Conservation (phyloP, 2,797 vertebrate species). For the Anabacerthia variegaticeps region DNA sequence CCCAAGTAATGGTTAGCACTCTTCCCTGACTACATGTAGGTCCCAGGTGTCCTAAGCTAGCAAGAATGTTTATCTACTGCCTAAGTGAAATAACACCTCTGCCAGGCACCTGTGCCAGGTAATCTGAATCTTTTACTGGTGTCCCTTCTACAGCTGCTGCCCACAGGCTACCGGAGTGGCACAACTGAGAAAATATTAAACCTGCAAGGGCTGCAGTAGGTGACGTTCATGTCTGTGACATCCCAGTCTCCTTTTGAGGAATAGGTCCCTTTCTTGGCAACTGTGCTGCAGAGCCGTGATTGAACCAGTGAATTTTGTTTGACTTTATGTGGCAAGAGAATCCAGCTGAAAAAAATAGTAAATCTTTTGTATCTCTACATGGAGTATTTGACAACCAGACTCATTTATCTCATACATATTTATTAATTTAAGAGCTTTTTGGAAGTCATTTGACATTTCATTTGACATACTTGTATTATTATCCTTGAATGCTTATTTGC, state of each 20-base stretch:
- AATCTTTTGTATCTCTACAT: conserved; percentile 67
- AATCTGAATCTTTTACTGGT: background rate
- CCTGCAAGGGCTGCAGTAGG: background rate
- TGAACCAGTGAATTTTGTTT: background rate
- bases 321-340: conserved; percentile 54
- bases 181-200: background rate
- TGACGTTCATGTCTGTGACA: background rate
- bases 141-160: background rate
- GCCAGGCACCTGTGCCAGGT: background rate
- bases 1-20: background rate
- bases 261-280: background rate
- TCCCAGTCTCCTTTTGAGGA: background rate
- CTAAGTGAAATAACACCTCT: background rate
- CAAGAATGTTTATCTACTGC: background rate
- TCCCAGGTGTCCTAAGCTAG: background rate
- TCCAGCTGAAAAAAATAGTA: conserved; percentile 21
- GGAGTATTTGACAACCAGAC: conserved; percentile 73
- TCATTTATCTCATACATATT: conserved; percentile 79
- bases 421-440: conserved; percentile 79
- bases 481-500: conserved; percentile 76
- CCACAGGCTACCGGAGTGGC: background rate
- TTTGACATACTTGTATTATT: conserved; percentile 79
- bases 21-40: background rate
- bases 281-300: background rate
- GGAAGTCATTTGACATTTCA: conserved; percentile 80